Evolutionary conservation across 2,797 vertebrate species (phyloP).

Genomic region (Periparus ater): DNA sequence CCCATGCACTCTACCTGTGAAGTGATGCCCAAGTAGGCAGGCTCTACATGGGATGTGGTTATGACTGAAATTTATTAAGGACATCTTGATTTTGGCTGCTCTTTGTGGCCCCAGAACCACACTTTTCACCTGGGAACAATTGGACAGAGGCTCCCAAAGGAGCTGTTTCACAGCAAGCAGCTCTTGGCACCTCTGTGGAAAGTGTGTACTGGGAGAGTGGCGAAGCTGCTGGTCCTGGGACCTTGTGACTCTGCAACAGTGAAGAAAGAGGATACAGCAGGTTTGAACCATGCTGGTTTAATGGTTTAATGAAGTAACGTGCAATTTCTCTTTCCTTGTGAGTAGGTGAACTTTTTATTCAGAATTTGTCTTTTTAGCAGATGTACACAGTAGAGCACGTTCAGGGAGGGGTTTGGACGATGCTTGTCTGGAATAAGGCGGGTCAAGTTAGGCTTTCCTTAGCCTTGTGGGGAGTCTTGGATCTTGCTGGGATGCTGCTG

Average conservation of each 20-base stretch:
- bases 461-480: not conserved
- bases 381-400: rapidly evolving
- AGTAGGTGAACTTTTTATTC: not conserved
- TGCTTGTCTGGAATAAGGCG: not conserved
- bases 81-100: not conserved
- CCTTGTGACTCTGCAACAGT: not conserved
- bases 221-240: not conserved
- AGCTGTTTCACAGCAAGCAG: not conserved
- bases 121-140: not conserved
- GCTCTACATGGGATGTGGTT: rapidly evolving
- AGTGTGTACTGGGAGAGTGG: rapidly evolving
- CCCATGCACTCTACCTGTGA: rapidly evolving
- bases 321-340: not conserved
- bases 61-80: not conserved
- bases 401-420: not conserved
- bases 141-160: not conserved
- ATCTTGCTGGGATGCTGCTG: not conserved
- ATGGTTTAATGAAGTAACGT: not conserved
- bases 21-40: not conserved
- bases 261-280: not conserved
- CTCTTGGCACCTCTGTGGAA: not conserved
- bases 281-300: not conserved
- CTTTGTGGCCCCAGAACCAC: not conserved
- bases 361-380: not conserved
- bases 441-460: not conserved